phyloP scores from a whole-genome alignment of 2,888 invertebrate genomes.

The Gymnocheta viridis region DNA sequence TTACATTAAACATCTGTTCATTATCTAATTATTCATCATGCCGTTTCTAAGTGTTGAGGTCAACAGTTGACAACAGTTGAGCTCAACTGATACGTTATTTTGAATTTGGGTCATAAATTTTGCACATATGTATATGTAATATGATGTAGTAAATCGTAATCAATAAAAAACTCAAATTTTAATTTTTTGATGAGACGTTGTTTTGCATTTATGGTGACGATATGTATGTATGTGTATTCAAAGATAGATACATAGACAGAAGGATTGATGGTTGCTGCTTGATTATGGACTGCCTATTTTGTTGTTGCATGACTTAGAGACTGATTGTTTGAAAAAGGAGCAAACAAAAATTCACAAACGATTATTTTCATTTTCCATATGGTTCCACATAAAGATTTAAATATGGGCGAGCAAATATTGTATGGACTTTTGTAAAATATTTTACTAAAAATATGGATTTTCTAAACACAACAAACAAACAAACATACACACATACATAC shows the following conservation, averaged over 20 bases:
- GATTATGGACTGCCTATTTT: not conserved
- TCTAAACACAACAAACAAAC: conserved; percentile 4
- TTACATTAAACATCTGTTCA: too few species aligned
- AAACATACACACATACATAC: too few species aligned
- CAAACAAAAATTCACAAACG: conserved; percentile 5
- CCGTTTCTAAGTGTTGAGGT: too few species aligned
- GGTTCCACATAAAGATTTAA: not conserved
- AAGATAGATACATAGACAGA: not conserved
- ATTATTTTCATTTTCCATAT: conserved; percentile 37
- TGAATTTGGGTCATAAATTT: too few species aligned
- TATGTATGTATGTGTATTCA: not conserved
- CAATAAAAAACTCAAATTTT: too few species aligned
- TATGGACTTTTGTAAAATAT: conserved; percentile 21
- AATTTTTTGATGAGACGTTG: too few species aligned
- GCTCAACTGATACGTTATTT: too few species aligned
- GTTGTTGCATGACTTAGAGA: not conserved
- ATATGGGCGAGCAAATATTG: not conserved
- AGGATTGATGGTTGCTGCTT: not conserved
- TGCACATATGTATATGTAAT: too few species aligned
- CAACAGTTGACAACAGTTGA: too few species aligned
- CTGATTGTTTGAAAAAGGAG: not conserved
- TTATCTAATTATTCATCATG: too few species aligned
- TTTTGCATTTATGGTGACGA: too few species aligned
- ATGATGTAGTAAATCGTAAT: too few species aligned
- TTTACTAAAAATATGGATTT: conserved; percentile 33